These are phyloP conservation scores for Lycia hirtaria DNA, from an alignment of 2,888 invertebrate species.

Conservation along the genomic window DNA sequence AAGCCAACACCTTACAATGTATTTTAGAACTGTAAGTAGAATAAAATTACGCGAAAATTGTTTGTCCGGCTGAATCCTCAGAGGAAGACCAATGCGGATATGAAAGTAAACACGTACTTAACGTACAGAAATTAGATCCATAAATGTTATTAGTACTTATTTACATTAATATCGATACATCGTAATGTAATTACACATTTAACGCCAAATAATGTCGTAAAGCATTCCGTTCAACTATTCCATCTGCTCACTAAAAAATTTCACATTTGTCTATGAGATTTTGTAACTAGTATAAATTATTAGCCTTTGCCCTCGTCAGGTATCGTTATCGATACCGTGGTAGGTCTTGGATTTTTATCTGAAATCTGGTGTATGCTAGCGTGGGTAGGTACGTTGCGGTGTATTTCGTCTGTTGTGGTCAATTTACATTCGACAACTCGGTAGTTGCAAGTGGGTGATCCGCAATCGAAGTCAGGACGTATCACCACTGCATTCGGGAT, in stretches of 20 bases:
- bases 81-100: slow-evolving; percentile 1
- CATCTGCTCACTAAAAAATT: slow-evolving; percentile 52
- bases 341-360: slow-evolving; percentile 61
- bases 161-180: slow-evolving; percentile 18
- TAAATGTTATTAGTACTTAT: slow-evolving; percentile 5
- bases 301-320: slow-evolving; percentile 85
- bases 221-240: slow-evolving; percentile 42
- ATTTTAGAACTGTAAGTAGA: background rate
- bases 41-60: background rate
- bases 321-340: slow-evolving; percentile 86
- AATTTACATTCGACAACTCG: slow-evolving; percentile 80
- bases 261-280: slow-evolving; percentile 15
- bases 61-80: background rate
- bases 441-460: slow-evolving; percentile 75
- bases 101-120: background rate
- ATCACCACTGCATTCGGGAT: slow-evolving; percentile 72
- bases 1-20: background rate
- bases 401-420: slow-evolving; percentile 76
- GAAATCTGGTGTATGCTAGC: slow-evolving; percentile 55
- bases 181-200: slow-evolving; percentile 15
- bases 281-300: slow-evolving; percentile 49
- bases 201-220: slow-evolving; percentile 49
- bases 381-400: slow-evolving; percentile 53
- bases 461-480: slow-evolving; percentile 75
- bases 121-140: background rate